Conservation (phyloP, 35 echinoderm and acorn worm genomes). For the Apostichopus japonicus region DNA sequence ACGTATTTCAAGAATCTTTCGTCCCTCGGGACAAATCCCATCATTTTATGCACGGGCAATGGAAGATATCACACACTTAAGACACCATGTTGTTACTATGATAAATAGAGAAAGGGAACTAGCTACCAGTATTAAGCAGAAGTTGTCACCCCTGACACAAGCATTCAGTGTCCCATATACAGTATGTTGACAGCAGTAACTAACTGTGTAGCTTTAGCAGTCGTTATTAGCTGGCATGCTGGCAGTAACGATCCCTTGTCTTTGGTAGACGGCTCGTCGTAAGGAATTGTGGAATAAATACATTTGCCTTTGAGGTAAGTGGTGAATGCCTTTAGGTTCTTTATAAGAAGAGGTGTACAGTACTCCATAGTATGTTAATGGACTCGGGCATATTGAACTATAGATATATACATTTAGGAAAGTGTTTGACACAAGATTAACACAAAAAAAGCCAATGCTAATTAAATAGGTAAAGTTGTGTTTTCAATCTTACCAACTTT, state of each 20-base stretch:
- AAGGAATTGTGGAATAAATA: conserved; percentile 40
- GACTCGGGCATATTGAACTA: too few relatives aligned
- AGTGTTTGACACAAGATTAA: too few relatives aligned
- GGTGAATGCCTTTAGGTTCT: not conserved
- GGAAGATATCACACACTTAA: not conserved
- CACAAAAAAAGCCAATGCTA: too few relatives aligned
- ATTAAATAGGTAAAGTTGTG: too few relatives aligned
- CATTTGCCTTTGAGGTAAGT: conserved; percentile 34
- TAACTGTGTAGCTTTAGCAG: conserved; percentile 15
- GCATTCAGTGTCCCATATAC: conserved; percentile 34
- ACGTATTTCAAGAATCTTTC: not conserved
- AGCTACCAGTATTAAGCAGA: not conserved
- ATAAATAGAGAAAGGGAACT: not conserved
- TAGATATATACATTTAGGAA: too few relatives aligned
- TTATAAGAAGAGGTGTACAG: not conserved
- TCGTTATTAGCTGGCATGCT: conserved; percentile 12
- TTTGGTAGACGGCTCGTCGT: not conserved
- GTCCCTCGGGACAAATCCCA: not conserved
- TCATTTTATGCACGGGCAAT: not conserved
- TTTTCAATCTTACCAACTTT: too few relatives aligned
- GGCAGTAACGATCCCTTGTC: not conserved
- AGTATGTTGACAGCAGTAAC: conserved; percentile 18
- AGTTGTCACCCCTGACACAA: conserved; percentile 31
- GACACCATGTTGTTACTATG: too few relatives aligned
- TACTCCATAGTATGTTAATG: too few relatives aligned